phyloP scores from a whole-genome alignment of 2,797 vertebrate genomes.

The Ara ararauna region DNA sequence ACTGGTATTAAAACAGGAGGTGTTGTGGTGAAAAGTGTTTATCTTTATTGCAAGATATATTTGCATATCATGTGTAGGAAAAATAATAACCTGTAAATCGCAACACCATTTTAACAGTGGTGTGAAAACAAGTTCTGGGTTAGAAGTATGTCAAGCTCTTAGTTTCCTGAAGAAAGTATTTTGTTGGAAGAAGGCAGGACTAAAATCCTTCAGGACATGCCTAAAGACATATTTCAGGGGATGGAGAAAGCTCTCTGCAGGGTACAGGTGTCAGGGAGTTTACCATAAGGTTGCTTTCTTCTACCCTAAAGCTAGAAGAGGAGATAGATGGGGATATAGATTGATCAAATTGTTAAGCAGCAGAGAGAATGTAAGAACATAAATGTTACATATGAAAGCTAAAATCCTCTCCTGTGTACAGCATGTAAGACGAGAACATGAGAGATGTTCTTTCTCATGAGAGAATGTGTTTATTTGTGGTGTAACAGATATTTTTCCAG shows the following conservation, averaged over 20 bases:
- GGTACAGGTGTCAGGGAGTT: neutral
- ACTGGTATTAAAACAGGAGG: neutral
- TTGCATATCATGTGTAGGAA: neutral
- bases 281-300: neutral
- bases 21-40: neutral
- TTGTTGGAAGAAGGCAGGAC: neutral
- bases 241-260: neutral
- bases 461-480: neutral
- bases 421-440: neutral
- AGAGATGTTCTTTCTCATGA: too few relatives aligned
- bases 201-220: neutral
- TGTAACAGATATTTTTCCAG: neutral
- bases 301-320: neutral
- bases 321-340: neutral
- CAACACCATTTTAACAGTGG: neutral
- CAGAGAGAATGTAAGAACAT: neutral
- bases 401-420: neutral
- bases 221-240: neutral
- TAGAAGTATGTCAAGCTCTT: neutral
- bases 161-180: neutral
- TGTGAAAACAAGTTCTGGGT: neutral
- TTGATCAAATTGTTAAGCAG: neutral
- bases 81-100: slow-evolving; percentile 18
- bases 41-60: neutral
- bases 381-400: neutral